Conservation (phyloP, 1,140 invertebrate species). For the Orius laevigatus region DNA sequence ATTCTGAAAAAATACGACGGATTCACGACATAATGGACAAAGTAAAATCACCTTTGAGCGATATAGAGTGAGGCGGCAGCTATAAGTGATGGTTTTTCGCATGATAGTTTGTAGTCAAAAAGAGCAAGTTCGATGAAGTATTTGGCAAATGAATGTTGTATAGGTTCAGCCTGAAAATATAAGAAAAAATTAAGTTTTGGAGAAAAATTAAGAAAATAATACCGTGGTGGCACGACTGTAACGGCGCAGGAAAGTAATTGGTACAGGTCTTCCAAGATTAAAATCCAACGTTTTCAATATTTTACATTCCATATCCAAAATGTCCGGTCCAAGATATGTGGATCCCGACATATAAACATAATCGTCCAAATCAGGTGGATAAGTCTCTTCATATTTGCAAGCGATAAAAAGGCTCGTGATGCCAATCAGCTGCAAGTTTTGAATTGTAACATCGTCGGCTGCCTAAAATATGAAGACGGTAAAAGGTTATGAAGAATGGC, state of each 20-base stretch:
- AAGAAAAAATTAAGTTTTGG: too few relatives aligned
- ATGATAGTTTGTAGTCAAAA: constrained; percentile 64
- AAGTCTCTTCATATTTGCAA: constrained; percentile 92
- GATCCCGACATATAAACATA: constrained; percentile 88
- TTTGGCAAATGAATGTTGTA: constrained; percentile 75
- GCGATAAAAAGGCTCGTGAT: constrained; percentile 82
- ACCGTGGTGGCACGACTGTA: too few relatives aligned
- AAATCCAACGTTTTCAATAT: constrained; percentile 63
- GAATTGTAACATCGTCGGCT: constrained; percentile 29
- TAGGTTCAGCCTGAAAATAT: constrained; percentile 34
- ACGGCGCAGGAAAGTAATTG: constrained; percentile 62
- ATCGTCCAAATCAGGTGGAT: constrained; percentile 69
- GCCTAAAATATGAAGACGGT: constrained; percentile 2
- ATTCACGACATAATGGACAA: too few relatives aligned
- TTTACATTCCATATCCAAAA: constrained; percentile 67
- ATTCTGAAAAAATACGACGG: not conserved
- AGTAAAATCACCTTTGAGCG: constrained; percentile 30
- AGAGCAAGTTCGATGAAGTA: constrained; percentile 79
- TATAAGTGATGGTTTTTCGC: constrained; percentile 60
- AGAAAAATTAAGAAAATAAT: too few relatives aligned
- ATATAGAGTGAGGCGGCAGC: constrained; percentile 59
- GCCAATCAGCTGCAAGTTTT: constrained; percentile 76
- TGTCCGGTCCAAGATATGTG: constrained; percentile 62
- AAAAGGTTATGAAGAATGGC: constrained; percentile 12
- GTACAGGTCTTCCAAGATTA: constrained; percentile 65